Percentiles rank a stretch among this genome's conserved stretches.
phyloP scores from a whole-genome alignment of 1,140 invertebrate species.

The Palaemon carinicauda region DNA sequence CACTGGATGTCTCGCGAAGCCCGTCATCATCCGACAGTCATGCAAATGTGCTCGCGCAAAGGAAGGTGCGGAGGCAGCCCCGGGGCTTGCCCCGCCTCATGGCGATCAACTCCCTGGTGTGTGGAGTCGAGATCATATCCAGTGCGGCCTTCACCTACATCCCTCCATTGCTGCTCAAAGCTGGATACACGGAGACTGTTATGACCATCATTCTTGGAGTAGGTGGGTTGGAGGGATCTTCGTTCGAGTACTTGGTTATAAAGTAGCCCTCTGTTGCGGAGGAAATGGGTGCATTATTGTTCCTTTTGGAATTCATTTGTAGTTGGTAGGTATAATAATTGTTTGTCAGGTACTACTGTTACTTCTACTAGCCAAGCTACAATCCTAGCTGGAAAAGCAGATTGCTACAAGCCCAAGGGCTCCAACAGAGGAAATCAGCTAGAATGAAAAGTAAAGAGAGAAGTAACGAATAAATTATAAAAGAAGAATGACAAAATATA shows the following conservation, averaged over 20 bases:
- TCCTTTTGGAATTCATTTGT: background rate
- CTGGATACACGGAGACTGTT: slow-evolving; percentile 66
- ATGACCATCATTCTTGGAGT: slow-evolving; percentile 66
- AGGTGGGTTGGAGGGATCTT: slow-evolving; percentile 61
- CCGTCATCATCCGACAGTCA: background rate
- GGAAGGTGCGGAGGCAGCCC: background rate
- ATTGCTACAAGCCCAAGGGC: too few species aligned
- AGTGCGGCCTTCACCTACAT: slow-evolving; percentile 69
- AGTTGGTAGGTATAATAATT: background rate
- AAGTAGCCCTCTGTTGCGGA: too few species aligned
- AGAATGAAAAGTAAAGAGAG: too few species aligned
- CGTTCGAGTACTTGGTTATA: too few species aligned
- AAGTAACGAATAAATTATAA: too few species aligned
- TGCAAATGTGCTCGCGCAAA: background rate
- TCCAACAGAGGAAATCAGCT: too few species aligned
- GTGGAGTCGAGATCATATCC: slow-evolving; percentile 67
- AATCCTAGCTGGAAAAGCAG: too few species aligned
- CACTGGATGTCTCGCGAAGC: background rate
- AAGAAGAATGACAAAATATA: too few species aligned
- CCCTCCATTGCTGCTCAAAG: slow-evolving; percentile 68
- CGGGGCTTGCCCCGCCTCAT: slow-evolving; percentile 52
- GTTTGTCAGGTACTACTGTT: background rate
- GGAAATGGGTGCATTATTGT: too few species aligned
- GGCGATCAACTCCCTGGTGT: slow-evolving; percentile 66
- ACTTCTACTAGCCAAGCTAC: background rate